phyloP scores from a whole-genome alignment of 2,888 invertebrate genomes.

The Megalurothrips usitatus region DNA sequence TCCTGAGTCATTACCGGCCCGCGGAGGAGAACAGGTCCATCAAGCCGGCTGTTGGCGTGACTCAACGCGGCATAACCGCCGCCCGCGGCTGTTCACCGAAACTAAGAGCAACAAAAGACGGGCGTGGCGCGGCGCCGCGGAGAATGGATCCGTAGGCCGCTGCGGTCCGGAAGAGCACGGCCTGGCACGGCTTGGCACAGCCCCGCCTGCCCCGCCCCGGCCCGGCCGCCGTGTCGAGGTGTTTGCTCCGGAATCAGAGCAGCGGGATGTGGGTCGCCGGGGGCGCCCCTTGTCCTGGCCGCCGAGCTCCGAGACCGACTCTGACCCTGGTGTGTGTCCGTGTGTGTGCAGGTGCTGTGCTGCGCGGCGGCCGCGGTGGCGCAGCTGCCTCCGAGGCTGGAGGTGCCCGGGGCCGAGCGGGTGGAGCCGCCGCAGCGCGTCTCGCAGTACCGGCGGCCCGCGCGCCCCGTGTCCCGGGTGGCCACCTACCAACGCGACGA shows the following conservation, averaged over 20 bases:
- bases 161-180: neutral
- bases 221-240: neutral
- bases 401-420: slow-evolving; percentile 56
- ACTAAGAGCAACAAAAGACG: neutral
- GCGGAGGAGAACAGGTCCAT: no score
- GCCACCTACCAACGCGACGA: slow-evolving; percentile 37
- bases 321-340: neutral
- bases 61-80: neutral
- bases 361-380: slow-evolving; percentile 42
- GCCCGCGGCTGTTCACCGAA: neutral
- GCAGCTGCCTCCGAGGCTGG: slow-evolving; percentile 60
- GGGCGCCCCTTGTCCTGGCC: no score
- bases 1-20: no score
- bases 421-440: slow-evolving; percentile 42
- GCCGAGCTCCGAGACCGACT: neutral
- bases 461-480: slow-evolving; percentile 22
- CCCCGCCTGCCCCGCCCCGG: neutral
- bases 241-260: no score
- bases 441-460: slow-evolving; percentile 24
- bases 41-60: neutral
- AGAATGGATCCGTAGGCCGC: neutral
- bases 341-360: slow-evolving; percentile 23
- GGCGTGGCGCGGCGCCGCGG: neutral
- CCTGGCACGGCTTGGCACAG: neutral
- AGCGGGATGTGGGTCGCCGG: no score